Percentiles rank a stretch among this genome's conserved stretches.
Conservation (phyloP, 2,888 invertebrate genomes). For the Drosophila macrospina region DNA sequence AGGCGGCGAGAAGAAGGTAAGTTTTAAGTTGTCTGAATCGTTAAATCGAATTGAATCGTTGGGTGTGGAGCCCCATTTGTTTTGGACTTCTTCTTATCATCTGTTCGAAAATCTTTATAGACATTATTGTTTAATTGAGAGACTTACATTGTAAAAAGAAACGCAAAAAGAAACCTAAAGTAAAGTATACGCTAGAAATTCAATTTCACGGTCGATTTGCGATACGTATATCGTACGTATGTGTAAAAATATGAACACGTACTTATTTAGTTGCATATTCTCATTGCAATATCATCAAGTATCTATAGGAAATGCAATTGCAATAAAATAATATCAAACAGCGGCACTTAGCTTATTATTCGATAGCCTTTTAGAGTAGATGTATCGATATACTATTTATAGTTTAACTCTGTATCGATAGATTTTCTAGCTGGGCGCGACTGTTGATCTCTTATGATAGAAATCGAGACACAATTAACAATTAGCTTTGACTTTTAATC, state of each 20-base stretch:
- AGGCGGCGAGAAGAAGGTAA: conserved; percentile 96
- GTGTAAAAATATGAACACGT: conserved; percentile 18
- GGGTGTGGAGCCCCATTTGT: conserved; percentile 10
- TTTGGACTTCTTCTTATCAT: conserved; percentile 19
- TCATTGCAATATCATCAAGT: conserved; percentile 59
- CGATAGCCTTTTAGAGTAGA: conserved; percentile 36
- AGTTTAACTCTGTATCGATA: conserved; percentile 1
- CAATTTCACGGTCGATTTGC: conserved; percentile 84
- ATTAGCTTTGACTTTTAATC: conserved; percentile 52
- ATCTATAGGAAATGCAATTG: conserved; percentile 73
- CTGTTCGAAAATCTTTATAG: conserved; percentile 14
- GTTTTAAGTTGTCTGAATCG: conserved; percentile 22
- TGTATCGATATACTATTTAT: conserved; percentile 6
- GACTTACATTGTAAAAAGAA: conserved; percentile 32
- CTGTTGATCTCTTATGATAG: conserved; percentile 53
- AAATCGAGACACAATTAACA: conserved; percentile 32
- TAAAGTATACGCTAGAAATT: conserved; percentile 57
- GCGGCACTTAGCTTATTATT: conserved; percentile 64
- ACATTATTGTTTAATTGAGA: conserved; percentile 35
- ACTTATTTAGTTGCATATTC: conserved; percentile 38
- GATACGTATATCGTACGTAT: conserved; percentile 38
- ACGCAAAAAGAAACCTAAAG: conserved; percentile 25
- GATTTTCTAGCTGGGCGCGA: conserved; percentile 48
- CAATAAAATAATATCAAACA: conserved; percentile 19
- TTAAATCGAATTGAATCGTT: neutral